Evolutionary conservation across 1,140 invertebrate species (phyloP).

Genomic region (Rhagoletis zephyria): DNA sequence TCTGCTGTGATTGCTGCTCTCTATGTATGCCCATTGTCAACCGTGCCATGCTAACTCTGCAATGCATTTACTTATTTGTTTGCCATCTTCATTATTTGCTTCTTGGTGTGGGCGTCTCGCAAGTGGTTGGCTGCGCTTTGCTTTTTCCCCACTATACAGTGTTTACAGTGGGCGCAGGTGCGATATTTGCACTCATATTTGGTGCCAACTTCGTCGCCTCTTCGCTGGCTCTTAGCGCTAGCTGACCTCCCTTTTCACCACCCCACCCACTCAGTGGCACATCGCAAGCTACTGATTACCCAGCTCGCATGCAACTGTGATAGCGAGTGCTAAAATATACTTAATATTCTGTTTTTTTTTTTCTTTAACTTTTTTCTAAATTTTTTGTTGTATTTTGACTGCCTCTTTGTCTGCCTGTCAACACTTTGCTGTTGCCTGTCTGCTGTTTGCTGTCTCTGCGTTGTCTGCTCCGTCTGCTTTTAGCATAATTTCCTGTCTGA

Average conservation of each 20-base stretch:
- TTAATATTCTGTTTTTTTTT: not conserved
- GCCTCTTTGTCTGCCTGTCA: not conserved
- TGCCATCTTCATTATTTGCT: not conserved
- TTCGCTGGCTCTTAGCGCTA: not conserved
- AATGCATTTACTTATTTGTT: not conserved
- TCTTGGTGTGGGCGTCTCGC: not conserved
- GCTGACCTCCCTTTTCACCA: not conserved
- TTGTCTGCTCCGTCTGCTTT: not conserved
- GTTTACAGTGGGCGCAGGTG: not conserved
- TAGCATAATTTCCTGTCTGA: slow-evolving; percentile 1
- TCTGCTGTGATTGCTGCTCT: not conserved
- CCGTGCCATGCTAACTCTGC: not conserved
- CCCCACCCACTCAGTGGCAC: not conserved
- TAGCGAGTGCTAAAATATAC: not conserved
- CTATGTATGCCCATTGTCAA: not conserved
- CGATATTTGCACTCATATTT: not conserved
- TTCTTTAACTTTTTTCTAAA: not conserved
- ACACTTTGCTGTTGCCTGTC: not conserved
- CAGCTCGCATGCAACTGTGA: not conserved
- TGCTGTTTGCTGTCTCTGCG: not conserved
- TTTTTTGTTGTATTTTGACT: not conserved
- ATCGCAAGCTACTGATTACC: not conserved
- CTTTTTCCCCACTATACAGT: not conserved
- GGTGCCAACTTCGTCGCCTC: not conserved
- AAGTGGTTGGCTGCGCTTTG: not conserved